Evolutionary conservation across 2,888 invertebrate species (phyloP).

Genomic region (Papilio gigon): DNA sequence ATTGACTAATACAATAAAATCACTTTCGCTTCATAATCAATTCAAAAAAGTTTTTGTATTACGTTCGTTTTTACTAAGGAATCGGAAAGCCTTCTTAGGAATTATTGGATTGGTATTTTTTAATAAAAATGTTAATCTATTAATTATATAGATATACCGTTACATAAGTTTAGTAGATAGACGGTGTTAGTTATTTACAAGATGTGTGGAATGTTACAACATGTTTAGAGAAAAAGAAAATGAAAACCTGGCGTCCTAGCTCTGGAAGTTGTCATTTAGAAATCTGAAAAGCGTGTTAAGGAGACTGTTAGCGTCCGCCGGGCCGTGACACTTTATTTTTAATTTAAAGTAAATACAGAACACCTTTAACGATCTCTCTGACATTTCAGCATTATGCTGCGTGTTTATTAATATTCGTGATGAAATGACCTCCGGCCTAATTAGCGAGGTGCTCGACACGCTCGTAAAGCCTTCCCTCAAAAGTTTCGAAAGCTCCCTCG

Average conservation of each 20-base stretch:
- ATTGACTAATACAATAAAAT: conserved; percentile 58
- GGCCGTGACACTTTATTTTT: conserved; percentile 15
- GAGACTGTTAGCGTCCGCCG: background rate
- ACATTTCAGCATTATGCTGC: conserved; percentile 33
- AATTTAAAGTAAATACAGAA: conserved; percentile 15
- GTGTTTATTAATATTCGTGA: conserved; percentile 70
- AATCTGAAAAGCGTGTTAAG: background rate
- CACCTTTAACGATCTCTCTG: conserved; percentile 4
- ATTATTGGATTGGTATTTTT: conserved; percentile 44
- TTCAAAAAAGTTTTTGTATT: conserved; percentile 52
- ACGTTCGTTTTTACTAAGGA: conserved; percentile 47
- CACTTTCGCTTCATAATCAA: conserved; percentile 54
- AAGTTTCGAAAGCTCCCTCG: conserved; percentile 69
- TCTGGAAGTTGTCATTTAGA: background rate
- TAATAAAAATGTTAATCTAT: conserved; percentile 43
- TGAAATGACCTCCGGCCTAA: conserved; percentile 60
- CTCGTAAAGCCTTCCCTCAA: conserved; percentile 59
- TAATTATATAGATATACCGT: too few relatives aligned
- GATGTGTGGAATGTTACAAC: background rate
- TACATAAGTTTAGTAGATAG: too few relatives aligned
- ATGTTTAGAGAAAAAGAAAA: too few relatives aligned
- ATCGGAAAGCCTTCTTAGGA: conserved; percentile 42
- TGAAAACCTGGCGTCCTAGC: background rate
- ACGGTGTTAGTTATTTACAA: background rate
- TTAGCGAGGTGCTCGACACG: conserved; percentile 56